phyloP scores from a whole-genome alignment of 2,888 invertebrate species.

The Prosapia bicincta region DNA sequence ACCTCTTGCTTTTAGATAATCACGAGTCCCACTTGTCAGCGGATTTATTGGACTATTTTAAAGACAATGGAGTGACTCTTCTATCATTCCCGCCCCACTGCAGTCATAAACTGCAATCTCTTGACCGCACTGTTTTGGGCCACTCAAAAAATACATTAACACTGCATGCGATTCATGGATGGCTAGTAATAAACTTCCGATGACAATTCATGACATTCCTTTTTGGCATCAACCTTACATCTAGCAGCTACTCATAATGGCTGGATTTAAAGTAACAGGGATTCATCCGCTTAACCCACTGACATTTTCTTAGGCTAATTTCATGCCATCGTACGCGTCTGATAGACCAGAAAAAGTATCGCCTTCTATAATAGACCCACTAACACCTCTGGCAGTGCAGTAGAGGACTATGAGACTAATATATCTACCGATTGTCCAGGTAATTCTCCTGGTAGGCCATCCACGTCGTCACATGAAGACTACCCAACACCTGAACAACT shows the following conservation, averaged over 20 bases:
- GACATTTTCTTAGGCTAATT: not conserved
- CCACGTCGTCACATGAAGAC: not conserved
- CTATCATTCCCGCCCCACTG: too few species aligned
- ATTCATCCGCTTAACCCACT: not conserved
- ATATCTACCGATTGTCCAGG: too few species aligned
- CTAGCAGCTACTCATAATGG: conserved; percentile 5
- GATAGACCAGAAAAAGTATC: conserved; percentile 6
- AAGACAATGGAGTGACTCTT: conserved; percentile 26
- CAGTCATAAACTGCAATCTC: conserved; percentile 26
- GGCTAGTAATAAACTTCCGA: conserved; percentile 6
- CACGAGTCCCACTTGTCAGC: conserved; percentile 2
- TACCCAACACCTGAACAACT: conserved; percentile 10
- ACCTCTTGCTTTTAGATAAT: conserved; percentile 8
- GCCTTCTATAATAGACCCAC: not conserved
- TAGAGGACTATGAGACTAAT: not conserved
- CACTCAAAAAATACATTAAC: conserved; percentile 17
- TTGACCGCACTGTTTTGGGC: conserved; percentile 28
- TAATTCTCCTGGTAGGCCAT: not conserved
- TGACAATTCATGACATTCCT: conserved; percentile 18
- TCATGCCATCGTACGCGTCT: conserved; percentile 10
- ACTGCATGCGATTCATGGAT: conserved; percentile 18
- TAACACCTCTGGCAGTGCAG: not conserved
- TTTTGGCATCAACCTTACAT: not conserved
- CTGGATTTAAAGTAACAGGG: conserved; percentile 7
- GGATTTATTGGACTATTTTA: conserved; percentile 16